phyloP scores from a whole-genome alignment of 2,888 invertebrate genomes.

The Polydrusus pterygomalis region DNA sequence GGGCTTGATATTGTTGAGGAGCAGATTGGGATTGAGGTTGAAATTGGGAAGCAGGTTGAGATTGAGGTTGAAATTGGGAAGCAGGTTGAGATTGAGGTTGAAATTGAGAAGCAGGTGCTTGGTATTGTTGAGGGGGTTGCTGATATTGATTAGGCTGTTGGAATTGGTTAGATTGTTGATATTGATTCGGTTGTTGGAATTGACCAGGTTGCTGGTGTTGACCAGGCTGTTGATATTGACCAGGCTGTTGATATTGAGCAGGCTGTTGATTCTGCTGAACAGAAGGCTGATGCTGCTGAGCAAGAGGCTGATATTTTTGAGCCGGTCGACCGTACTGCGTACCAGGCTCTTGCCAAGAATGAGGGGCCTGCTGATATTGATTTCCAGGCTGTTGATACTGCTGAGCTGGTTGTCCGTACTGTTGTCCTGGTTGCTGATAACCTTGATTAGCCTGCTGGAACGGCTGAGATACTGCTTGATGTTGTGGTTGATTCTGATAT shows the following conservation, averaged over 20 bases:
- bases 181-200: conserved; percentile 49
- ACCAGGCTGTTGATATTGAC: conserved; percentile 52
- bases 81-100: conserved; percentile 39
- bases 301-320: conserved; percentile 55
- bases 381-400: conserved; percentile 56
- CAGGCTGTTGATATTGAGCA: conserved; percentile 41
- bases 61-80: too few relatives aligned
- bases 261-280: conserved; percentile 57
- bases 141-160: conserved; percentile 51
- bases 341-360: conserved; percentile 58
- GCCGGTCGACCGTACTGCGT: conserved; percentile 54
- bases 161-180: conserved; percentile 27
- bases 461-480: conserved; percentile 54
- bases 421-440: conserved; percentile 56
- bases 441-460: conserved; percentile 56
- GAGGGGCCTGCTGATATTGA: conserved; percentile 57
- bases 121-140: conserved; percentile 54
- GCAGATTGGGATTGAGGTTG: conserved; percentile 11
- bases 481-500: conserved; percentile 54
- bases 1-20: conserved; percentile 52
- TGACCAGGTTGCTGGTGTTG: conserved; percentile 31
- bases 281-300: conserved; percentile 58
- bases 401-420: conserved; percentile 56
- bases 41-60: too few relatives aligned
- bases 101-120: conserved; percentile 46